Conservation (phyloP, 1,140 invertebrate genomes). For the Helicoverpa zea region DNA sequence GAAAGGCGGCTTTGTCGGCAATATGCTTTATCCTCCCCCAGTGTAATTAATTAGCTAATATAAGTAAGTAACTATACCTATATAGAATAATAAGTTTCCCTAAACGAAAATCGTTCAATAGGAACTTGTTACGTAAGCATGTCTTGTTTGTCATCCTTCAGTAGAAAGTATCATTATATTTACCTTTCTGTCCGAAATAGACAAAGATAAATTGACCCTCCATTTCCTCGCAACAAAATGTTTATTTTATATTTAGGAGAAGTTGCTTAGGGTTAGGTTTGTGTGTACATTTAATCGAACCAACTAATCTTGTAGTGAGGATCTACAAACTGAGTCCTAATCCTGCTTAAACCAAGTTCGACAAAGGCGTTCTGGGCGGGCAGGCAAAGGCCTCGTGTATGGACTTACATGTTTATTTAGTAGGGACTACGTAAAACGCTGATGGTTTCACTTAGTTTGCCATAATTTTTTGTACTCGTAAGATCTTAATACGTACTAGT, state of each 20-base stretch:
- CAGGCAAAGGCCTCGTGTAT: too few species aligned
- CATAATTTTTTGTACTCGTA: too few species aligned
- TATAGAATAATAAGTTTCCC: background rate
- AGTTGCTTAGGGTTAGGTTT: constrained; percentile 11
- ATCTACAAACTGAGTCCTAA: background rate
- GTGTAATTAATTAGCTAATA: constrained; percentile 36
- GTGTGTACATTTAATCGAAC: constrained; percentile 19
- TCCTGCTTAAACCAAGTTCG: background rate
- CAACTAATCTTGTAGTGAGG: background rate
- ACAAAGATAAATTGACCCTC: constrained; percentile 27
- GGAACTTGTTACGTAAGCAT: constrained; percentile 14
- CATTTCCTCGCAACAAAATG: background rate
- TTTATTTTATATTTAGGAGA: constrained; percentile 16
- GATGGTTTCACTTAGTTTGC: too few species aligned
- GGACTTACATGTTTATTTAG: too few species aligned
- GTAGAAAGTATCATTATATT: constrained; percentile 16
- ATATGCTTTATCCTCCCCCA: constrained; percentile 36
- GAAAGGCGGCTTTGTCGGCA: constrained; percentile 25
- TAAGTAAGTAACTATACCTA: constrained; percentile 17
- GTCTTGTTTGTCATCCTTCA: constrained; percentile 27
- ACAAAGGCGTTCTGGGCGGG: too few species aligned
- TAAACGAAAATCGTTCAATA: background rate
- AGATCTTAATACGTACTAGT: too few species aligned
- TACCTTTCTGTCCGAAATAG: constrained; percentile 18
- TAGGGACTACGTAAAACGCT: too few species aligned